A percentile compares a stretch with the other conserved stretches of the same genome.
phyloP scores from a whole-genome alignment of 2,888 invertebrate genomes.

The Aleiodes alternator region DNA sequence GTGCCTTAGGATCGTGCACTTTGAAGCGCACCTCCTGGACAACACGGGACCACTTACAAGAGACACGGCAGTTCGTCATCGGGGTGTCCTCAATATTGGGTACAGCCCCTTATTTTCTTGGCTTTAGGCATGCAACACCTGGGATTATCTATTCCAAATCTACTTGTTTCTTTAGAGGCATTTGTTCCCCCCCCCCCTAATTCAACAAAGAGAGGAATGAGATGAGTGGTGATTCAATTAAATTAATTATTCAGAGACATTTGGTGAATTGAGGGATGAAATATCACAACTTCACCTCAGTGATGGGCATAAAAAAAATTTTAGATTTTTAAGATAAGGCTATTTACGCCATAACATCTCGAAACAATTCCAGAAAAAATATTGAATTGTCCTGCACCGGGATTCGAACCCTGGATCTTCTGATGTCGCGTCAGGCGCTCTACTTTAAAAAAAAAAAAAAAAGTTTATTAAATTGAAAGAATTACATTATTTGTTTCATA shows the following conservation, averaged over 20 bases:
- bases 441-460: too few relatives aligned
- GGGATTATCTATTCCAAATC: slow-evolving; percentile 41
- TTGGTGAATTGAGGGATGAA: background rate
- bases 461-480: too few relatives aligned
- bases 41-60: slow-evolving; percentile 77
- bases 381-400: too few relatives aligned
- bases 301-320: too few relatives aligned
- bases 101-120: slow-evolving; percentile 67
- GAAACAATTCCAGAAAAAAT: too few relatives aligned
- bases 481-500: too few relatives aligned
- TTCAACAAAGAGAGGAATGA: slow-evolving; percentile 5
- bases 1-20: slow-evolving; percentile 95
- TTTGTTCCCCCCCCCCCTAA: background rate
- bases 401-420: too few relatives aligned
- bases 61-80: slow-evolving; percentile 74
- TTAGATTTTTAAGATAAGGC: too few relatives aligned
- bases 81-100: slow-evolving; percentile 67
- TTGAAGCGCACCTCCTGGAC: slow-evolving; percentile 96
- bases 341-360: too few relatives aligned
- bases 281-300: too few relatives aligned
- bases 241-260: slow-evolving; percentile 11
- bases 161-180: background rate
- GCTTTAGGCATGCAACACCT: slow-evolving; percentile 66
- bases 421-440: too few relatives aligned
- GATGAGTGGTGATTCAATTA: slow-evolving; percentile 14